Conservation (phyloP, 2,113 vertebrate genomes). For the Poecile atricapillus region DNA sequence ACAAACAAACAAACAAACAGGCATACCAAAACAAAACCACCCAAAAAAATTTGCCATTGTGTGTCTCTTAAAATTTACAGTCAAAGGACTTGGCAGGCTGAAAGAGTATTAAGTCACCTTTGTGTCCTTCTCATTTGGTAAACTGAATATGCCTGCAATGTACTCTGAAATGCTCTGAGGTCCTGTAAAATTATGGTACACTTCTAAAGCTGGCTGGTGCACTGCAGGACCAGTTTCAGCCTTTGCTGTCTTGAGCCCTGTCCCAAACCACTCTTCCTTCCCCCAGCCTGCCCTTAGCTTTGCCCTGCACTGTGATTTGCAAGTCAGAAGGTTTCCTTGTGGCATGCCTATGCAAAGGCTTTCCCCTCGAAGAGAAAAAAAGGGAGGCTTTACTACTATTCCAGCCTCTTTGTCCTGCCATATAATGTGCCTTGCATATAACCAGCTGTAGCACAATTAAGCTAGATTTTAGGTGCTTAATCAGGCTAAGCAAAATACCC, state of each 20-base stretch:
- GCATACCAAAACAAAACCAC: background rate
- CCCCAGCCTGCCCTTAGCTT: background rate
- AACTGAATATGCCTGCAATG: background rate
- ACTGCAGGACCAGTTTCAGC: background rate
- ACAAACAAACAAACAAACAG: background rate
- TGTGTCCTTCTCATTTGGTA: background rate
- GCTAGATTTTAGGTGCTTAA: constrained; percentile 43
- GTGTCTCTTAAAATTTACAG: background rate
- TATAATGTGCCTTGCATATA: background rate
- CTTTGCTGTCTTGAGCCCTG: background rate
- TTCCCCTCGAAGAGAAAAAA: background rate
- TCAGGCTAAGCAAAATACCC: constrained; percentile 36
- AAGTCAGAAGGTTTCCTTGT: background rate
- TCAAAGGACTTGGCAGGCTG: background rate
- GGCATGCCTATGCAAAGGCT: background rate
- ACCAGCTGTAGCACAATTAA: constrained; percentile 40
- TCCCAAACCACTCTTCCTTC: background rate
- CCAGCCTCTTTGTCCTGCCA: background rate
- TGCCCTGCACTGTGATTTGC: background rate
- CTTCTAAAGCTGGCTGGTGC: background rate
- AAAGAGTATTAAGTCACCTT: background rate
- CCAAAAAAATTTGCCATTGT: background rate
- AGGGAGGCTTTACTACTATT: background rate
- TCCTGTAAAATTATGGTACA: background rate
- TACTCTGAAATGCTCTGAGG: background rate